phyloP scores from a whole-genome alignment of 1,140 invertebrate genomes.

The Trachymyrmex cornetzi region DNA sequence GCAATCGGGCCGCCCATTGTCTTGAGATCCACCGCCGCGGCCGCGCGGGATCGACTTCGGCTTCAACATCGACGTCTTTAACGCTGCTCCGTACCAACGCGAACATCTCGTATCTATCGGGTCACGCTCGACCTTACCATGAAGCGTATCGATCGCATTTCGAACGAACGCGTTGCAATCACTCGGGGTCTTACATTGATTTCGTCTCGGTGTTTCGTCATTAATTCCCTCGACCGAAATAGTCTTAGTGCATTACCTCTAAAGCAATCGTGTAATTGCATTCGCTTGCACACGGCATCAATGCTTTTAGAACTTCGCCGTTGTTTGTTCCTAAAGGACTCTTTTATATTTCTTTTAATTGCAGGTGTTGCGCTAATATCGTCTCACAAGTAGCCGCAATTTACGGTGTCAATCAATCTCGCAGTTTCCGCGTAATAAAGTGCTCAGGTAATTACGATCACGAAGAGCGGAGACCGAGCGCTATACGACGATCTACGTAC shows the following conservation, averaged over 20 bases:
- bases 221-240: constrained; percentile 18
- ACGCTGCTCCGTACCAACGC: constrained; percentile 44
- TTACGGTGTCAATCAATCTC: constrained; percentile 38
- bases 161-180: constrained; percentile 1
- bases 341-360: constrained; percentile 6
- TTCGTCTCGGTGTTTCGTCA: constrained; percentile 25
- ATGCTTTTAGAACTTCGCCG: neutral
- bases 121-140: constrained; percentile 34
- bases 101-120: constrained; percentile 32
- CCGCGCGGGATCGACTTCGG: constrained; percentile 74
- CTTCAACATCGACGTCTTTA: constrained; percentile 66
- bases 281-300: neutral
- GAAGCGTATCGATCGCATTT: constrained; percentile 53
- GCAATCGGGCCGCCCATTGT: constrained; percentile 83
- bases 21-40: constrained; percentile 77
- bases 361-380: neutral
- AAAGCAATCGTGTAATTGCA: constrained; percentile 37
- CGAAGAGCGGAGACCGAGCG: constrained; percentile 20
- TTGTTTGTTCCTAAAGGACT: neutral
- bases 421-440: constrained; percentile 37
- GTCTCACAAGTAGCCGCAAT: neutral
- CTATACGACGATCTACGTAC: constrained; percentile 7
- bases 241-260: constrained; percentile 1
- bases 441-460: constrained; percentile 37
- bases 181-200: constrained; percentile 22